Base-by-base conservation (phyloP, 2,113 vertebrate species). In the Turnix velox region DNA sequence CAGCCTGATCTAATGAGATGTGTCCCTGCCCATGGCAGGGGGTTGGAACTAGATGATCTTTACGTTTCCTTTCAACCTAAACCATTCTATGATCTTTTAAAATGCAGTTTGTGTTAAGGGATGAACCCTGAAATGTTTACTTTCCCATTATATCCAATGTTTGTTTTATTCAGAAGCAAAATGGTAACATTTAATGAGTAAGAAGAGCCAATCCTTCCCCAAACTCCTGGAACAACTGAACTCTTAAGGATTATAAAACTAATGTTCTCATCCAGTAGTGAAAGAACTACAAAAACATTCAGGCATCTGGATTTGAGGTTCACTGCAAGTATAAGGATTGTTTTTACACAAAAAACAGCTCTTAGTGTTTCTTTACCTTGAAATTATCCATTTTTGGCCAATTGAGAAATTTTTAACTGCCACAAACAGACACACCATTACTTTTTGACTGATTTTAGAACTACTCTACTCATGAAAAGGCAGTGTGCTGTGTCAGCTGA, bases 161-260 rank as follows among this genome's bases (percentile, higher is more conserved):
- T 92, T 90, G 31, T 43, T 92, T 95, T 94, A 67, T 95, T 94
- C 85, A 78, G 84, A 95, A 94, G 61, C 28, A 91, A 95, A 91
- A 72, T 40, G 24, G 18, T 18, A 86, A 68, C 24, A 71, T 79
- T 94, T 84, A 25, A 86, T 78, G 86, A 94, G 88, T 90, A 96
- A 19, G 23, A 76, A 96, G 58, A n/a, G n/a, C n/a, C n/a, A n/a
- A n/a, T n/a, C n/a, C n/a, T n/a, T n/a, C n/a, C n/a, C n/a, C n/a
- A n/a, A n/a, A n/a, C n/a, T n/a, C n/a, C n/a, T n/a, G 65, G 9
- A 9, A 51, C 17, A 73, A 72, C 43, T 81, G 54, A 25, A 91
- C 89, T 89, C 13, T 82, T 14, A 55, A 62, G 73, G 65, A 80
- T 73, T 88, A 68, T n/a, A 88, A 61, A 59, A 72, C 9, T 48